Percentiles rank a stretch among this genome's conserved stretches.
Conservation (phyloP, 2,888 invertebrate species). For the Shargacucullia verbasci region DNA sequence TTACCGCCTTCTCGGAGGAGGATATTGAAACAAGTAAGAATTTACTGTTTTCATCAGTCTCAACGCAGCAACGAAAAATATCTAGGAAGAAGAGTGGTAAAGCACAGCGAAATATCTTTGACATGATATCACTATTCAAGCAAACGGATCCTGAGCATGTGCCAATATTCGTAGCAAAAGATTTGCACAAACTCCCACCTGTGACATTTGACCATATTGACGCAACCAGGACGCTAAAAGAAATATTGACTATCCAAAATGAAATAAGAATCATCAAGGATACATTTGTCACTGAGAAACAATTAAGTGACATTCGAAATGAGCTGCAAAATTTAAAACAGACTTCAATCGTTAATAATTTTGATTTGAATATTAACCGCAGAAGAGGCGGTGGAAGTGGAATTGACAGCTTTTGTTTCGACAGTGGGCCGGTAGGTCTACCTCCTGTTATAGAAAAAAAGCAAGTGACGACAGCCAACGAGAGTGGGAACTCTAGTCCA, state of each 20-base stretch:
- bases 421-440: slow-evolving; percentile 1
- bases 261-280: slow-evolving; percentile 2
- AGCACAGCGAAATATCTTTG: slow-evolving; percentile 3
- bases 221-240: slow-evolving; percentile 5
- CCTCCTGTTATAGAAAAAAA: slow-evolving; percentile 5
- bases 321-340: background rate
- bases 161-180: slow-evolving; percentile 1
- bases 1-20: slow-evolving; percentile 2
- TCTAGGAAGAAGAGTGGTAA: slow-evolving; percentile 3
- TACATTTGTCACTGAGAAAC: slow-evolving; percentile 5
- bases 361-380: slow-evolving; percentile 6
- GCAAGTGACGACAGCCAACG: slow-evolving; percentile 1
- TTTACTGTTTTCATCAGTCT: slow-evolving; percentile 2
- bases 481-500: slow-evolving; percentile 2
- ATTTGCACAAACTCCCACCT: slow-evolving; percentile 7
- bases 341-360: background rate
- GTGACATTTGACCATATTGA: slow-evolving; percentile 5
- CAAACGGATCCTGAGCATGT: slow-evolving; percentile 8
- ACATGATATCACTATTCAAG: slow-evolving; percentile 5
- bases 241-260: slow-evolving; percentile 4
- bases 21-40: slow-evolving; percentile 3
- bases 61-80: slow-evolving; percentile 3
- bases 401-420: slow-evolving; percentile 6
- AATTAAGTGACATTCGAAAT: slow-evolving; percentile 1
- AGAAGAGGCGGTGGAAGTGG: slow-evolving; percentile 6